phyloP scores from a whole-genome alignment of 1,140 invertebrate genomes.

The Penaeus indicus region DNA sequence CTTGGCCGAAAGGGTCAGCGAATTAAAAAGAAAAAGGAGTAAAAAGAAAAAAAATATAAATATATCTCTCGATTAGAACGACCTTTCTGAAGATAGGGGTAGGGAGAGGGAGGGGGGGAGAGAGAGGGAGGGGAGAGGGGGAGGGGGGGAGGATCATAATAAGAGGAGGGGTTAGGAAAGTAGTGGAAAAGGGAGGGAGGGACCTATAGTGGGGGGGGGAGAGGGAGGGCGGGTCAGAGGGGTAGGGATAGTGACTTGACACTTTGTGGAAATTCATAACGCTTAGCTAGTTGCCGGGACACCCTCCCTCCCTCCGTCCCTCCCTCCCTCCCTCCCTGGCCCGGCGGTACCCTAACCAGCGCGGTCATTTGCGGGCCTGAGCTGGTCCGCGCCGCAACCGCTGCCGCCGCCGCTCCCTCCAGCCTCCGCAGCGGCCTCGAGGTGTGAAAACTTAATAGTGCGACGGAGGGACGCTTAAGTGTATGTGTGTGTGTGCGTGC shows the following conservation, averaged over 20 bases:
- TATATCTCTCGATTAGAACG: too few relatives aligned
- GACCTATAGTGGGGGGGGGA: neutral
- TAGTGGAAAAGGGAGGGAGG: neutral
- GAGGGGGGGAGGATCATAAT: neutral
- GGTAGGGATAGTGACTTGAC: slow-evolving; percentile 47
- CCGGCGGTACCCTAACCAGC: neutral
- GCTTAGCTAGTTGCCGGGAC: slow-evolving; percentile 39
- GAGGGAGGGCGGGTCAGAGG: neutral
- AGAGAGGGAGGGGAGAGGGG: neutral
- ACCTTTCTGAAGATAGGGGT: too few relatives aligned
- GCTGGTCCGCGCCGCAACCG: too few relatives aligned
- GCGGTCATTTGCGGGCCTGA: too few relatives aligned
- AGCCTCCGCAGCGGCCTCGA: too few relatives aligned
- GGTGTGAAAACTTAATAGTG: too few relatives aligned
- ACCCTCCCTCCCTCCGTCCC: neutral
- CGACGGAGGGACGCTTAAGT: too few relatives aligned
- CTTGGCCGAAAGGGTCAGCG: too few relatives aligned
- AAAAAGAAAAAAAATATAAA: too few relatives aligned
- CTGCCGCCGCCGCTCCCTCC: too few relatives aligned
- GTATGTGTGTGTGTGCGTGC: too few relatives aligned
- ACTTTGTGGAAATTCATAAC: slow-evolving; percentile 54
- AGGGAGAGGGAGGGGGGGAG: neutral
- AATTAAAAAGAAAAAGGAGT: too few relatives aligned
- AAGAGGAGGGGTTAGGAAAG: neutral
- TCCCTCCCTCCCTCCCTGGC: neutral